Conservation (phyloP, 2,888 invertebrate genomes). For the Saturnia pavonia region DNA sequence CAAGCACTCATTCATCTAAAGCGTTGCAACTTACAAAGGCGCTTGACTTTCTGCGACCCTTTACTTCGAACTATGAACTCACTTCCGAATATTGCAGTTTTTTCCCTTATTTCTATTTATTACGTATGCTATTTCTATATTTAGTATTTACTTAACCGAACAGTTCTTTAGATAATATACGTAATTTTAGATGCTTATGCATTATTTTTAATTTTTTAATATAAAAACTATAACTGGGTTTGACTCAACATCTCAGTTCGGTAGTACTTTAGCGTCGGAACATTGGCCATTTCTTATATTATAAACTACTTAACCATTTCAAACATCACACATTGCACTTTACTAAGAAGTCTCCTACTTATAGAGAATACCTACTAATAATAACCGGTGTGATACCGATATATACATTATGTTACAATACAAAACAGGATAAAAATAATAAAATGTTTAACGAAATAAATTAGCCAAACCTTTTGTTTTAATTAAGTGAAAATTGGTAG, state of each 20-base stretch:
- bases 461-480: too few species aligned
- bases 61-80: slow-evolving; percentile 5
- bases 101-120: not conserved
- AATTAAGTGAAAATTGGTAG: too few species aligned
- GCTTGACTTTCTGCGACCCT: not conserved
- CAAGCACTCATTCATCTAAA: slow-evolving; percentile 13
- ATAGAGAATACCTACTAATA: too few species aligned
- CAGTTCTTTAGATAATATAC: too few species aligned
- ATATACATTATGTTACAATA: too few species aligned
- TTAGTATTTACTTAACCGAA: not conserved
- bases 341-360: not conserved
- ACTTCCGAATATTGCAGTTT: not conserved
- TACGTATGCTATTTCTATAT: not conserved
- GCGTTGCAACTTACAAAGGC: slow-evolving; percentile 2
- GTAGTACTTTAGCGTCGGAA: not conserved
- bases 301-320: too few species aligned
- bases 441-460: too few species aligned
- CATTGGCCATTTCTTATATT: not conserved
- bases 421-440: too few species aligned
- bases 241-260: not conserved
- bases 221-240: too few species aligned
- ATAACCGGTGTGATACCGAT: too few species aligned
- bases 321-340: not conserved
- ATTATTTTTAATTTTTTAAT: too few species aligned
- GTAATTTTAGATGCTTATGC: too few species aligned